Base-by-base conservation (phyloP, 2,888 invertebrate genomes). In the Anorthoa munda region DNA sequence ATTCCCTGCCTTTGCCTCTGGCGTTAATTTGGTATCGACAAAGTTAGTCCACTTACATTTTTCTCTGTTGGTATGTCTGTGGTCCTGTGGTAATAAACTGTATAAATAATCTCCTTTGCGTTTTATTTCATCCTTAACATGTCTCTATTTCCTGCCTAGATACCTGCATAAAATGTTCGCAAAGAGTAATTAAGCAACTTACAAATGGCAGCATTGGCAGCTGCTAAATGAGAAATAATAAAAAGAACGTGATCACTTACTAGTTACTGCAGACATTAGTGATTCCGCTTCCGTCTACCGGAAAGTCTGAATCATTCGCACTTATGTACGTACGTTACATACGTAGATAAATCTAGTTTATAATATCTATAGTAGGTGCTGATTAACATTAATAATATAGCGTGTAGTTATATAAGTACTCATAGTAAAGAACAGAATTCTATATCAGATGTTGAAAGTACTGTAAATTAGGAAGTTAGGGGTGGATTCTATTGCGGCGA, bases 231-330 rank as follows among this genome's bases (percentile, higher is more conserved):
- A 21, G 58, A 64, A 55, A 71, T 77, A 71, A 77, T 79, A 82
- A 69, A 79, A 68, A 82, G 3, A 66, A 64, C 59, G 46, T 63
- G 79, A 55, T 72, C 63, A 13, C 65, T 67, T 50, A 72, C 72
- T 70, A 13, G 61, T 67, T 50, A 72, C 72, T 70, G 81, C 82
- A 78, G 85, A 87, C 85, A 80, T 81, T 59, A 59, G 59, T 48
- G 15, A 70, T 67, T 81, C 65, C 58, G 79, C 61, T 81, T 75
- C 77, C 84, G 74, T 13, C 66, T 21, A 48, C 64, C 60, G 67
- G 80, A 72, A 72, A 59, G 72, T 66, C 60, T 81, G 60, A 84
- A 64, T 81, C 71, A 84, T 81, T 56, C 21, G 18, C 72, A 51
- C 50, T 55, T 55, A 65, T 56, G 50, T 73, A 21, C 46, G 50